phyloP scores from a whole-genome alignment of 2,888 invertebrate species.

The Perizoma affinitatum region DNA sequence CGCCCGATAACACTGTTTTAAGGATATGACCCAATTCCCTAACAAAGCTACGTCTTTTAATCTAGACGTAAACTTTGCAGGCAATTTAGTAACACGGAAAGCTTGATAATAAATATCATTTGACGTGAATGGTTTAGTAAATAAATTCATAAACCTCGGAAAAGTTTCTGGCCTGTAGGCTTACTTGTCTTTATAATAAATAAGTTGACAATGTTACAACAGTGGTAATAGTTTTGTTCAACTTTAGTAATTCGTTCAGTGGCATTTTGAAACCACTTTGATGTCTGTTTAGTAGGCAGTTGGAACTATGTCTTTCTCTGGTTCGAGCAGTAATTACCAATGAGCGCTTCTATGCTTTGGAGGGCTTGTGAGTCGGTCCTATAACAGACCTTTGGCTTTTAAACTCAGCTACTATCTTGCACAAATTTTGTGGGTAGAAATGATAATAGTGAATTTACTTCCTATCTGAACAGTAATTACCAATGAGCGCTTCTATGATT shows the following conservation, averaged over 20 bases:
- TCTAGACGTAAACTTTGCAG: background rate
- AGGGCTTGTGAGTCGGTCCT: too few species aligned
- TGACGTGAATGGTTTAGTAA: slow-evolving; percentile 4
- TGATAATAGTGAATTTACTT: too few species aligned
- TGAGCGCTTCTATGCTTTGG: too few species aligned
- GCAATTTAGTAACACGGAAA: slow-evolving; percentile 9
- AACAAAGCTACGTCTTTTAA: too few species aligned
- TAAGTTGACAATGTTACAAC: slow-evolving; percentile 14
- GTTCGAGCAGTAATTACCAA: too few species aligned
- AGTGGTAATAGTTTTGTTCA: slow-evolving; percentile 10
- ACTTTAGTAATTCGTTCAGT: slow-evolving; percentile 15
- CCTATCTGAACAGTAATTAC: too few species aligned
- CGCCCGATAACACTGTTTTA: too few species aligned
- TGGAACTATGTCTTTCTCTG: background rate
- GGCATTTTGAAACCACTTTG: slow-evolving; percentile 4
- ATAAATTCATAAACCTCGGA: slow-evolving; percentile 3
- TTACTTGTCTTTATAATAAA: slow-evolving; percentile 5
- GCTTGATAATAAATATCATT: background rate
- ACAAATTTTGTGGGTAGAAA: too few species aligned
- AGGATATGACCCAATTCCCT: too few species aligned
- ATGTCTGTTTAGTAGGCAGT: background rate
- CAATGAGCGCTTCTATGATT: too few species aligned
- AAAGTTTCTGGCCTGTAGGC: slow-evolving; percentile 7
- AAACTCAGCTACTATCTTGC: too few species aligned
- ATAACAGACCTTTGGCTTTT: too few species aligned